These are phyloP conservation scores for Plestiodon gilberti DNA, from an alignment of 2,113 vertebrate species.

Conservation along the genomic window DNA sequence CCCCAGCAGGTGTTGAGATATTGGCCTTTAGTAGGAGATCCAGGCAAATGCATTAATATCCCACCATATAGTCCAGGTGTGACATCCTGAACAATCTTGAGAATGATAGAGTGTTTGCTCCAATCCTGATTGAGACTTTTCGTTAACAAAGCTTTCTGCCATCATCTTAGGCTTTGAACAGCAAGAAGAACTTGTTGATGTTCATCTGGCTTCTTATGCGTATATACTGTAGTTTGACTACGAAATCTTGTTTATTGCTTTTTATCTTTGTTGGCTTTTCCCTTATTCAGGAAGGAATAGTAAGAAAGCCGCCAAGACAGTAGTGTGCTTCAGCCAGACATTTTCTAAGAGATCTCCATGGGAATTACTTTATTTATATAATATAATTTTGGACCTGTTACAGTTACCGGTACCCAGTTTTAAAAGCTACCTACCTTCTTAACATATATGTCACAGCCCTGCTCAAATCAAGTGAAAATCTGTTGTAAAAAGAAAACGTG, in stretches of 20 bases:
- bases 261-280: conserved; percentile 30
- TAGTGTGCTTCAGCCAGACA: conserved; percentile 10
- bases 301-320: neutral
- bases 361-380: conserved; percentile 29
- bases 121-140: conserved; percentile 33
- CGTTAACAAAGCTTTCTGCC: conserved; percentile 31
- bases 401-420: conserved; percentile 7
- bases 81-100: conserved; percentile 18
- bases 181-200: conserved; percentile 47
- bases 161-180: conserved; percentile 46
- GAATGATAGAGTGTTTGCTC: conserved; percentile 34
- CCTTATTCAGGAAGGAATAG: conserved; percentile 31
- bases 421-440: neutral
- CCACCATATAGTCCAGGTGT: neutral
- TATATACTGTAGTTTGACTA: neutral
- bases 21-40: neutral
- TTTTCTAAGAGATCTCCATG: conserved; percentile 25
- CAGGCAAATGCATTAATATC: neutral
- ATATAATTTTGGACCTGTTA: conserved; percentile 18
- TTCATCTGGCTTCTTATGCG: conserved; percentile 36
- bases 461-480: neutral
- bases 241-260: neutral
- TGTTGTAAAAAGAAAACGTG: conserved; percentile 18
- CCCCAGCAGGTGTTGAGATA: neutral
- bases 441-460: conserved; percentile 14